Percentiles rank a stretch among this genome's conserved stretches.
These are phyloP conservation scores for Scaptomyza flava DNA, from an alignment of 2,888 invertebrate genomes.

Conservation along the genomic window DNA sequence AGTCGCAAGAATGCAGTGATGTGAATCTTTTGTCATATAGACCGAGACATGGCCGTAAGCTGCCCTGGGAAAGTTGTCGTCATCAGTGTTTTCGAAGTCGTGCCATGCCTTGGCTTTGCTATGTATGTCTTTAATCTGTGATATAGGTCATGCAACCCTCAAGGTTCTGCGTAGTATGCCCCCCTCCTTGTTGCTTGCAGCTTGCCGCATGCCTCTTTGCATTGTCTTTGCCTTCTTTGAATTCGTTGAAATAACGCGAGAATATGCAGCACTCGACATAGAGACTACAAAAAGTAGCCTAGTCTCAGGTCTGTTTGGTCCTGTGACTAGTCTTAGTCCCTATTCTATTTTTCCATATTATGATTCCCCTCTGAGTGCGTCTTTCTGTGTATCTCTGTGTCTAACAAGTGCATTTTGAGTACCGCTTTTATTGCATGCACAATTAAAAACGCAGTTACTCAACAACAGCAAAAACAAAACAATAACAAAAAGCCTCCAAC, in stretches of 20 bases:
- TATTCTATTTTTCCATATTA: constrained; percentile 32
- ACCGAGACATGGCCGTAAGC: constrained; percentile 63
- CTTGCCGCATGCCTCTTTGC: constrained; percentile 21
- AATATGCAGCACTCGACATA: constrained; percentile 40
- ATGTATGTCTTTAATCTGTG: constrained; percentile 59
- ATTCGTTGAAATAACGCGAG: constrained; percentile 73
- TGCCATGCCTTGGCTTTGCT: constrained; percentile 27
- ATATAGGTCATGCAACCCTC: constrained; percentile 80
- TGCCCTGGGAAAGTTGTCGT: constrained; percentile 75
- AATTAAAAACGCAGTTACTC: constrained; percentile 79
- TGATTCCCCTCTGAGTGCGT: constrained; percentile 31
- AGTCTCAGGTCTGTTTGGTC: constrained; percentile 19
- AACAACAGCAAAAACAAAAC: constrained; percentile 28
- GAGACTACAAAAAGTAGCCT: constrained; percentile 56
- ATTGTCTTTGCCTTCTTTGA: constrained; percentile 58
- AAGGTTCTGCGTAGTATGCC: constrained; percentile 63
- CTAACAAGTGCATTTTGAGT: constrained; percentile 71
- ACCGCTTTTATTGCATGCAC: constrained; percentile 77
- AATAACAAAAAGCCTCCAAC: constrained; percentile 18
- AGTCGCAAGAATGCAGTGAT: constrained; percentile 74
- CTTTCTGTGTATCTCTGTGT: neutral
- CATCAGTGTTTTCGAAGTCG: constrained; percentile 25
- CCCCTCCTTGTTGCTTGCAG: constrained; percentile 25
- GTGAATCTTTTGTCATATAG: constrained; percentile 82
- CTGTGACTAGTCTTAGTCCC: constrained; percentile 24